Conservation (phyloP, 2,113 vertebrate genomes). For the Cyprinodon tularosa region DNA sequence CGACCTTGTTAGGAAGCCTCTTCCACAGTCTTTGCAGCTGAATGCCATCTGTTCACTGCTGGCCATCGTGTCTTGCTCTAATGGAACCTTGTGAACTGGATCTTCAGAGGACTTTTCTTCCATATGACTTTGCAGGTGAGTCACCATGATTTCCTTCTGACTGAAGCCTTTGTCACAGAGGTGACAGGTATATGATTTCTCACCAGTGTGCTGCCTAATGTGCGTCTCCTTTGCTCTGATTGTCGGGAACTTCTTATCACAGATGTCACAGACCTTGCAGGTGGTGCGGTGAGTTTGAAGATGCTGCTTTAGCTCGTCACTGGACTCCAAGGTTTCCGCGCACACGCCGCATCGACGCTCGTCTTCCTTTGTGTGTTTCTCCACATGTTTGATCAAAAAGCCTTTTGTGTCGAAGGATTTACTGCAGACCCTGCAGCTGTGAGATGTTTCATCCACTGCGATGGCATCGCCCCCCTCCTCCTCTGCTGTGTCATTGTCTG, state of each 20-base stretch:
- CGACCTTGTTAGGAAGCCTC: conserved; percentile 19
- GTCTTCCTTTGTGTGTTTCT: conserved; percentile 33
- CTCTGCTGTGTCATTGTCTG: not conserved
- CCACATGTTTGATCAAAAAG: conserved; percentile 55
- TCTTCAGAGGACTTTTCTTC: conserved; percentile 44
- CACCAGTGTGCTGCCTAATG: conserved; percentile 53
- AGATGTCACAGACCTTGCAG: conserved; percentile 47
- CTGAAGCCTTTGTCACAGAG: conserved; percentile 55
- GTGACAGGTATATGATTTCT: conserved; percentile 55
- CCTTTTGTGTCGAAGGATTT: conserved; percentile 51
- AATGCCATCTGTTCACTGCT: conserved; percentile 18
- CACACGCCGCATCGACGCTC: conserved; percentile 53
- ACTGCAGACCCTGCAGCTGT: conserved; percentile 56
- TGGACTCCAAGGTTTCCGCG: conserved; percentile 33
- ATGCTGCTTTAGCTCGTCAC: conserved; percentile 25
- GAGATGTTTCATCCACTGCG: not conserved
- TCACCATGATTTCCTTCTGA: conserved; percentile 62
- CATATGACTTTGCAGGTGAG: conserved; percentile 46
- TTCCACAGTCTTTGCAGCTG: conserved; percentile 41
- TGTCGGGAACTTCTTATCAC: conserved; percentile 58
- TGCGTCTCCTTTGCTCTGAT: conserved; percentile 59
- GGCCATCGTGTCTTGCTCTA: conserved; percentile 48
- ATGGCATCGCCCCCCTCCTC: conserved; percentile 3
- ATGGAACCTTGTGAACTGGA: conserved; percentile 32
- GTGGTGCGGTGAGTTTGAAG: conserved; percentile 54